Evolutionary conservation across 2,888 invertebrate species (phyloP), one percentile per base, ranked within the genome.

Genomic region (Drosophila nigricruria): DNA sequence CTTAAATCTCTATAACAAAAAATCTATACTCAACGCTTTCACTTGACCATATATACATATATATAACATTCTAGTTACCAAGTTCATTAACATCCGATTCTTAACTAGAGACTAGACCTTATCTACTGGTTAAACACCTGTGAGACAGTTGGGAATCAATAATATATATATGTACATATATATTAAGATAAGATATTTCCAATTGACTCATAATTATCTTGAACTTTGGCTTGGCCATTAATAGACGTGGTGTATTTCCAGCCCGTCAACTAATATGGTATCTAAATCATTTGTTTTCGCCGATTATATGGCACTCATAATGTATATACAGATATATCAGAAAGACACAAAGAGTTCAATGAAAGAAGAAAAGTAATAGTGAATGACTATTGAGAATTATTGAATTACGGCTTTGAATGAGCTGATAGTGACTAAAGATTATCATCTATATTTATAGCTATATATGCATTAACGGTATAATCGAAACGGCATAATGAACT

Each of bases 331-430:
- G 56, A n/a, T 40, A 30, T 20, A 40, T 16, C 38, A n/a, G n/a
- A 58, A 36, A 71, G n/a, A 58, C 40, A 71, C 63, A 69, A 63
- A 65, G 47, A 50, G 60, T 58, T 64, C 42, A 70, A 68, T 72
- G 64, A 71, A 69, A 63, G 23, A 36, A 52, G 52, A 40, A 23
- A 36, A 38, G 27, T 25, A 61, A 66, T 10, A 20, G 20, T 34
- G 20, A 6, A 53, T 30, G 34, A 61, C 60, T 20, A 12, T 42
- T 38, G 34, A 32, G n/a, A 52, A 54, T 43, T 32, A 32, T 38
- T 56, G 23, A 72, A 63, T 52, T 78, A 47, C n/a, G 5, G 64
- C 73, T 69, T 69, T 73, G n/a, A 62, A 50, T 32, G 36, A 40
- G n/a, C 50, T 52, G 32, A 43, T 58, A 58, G 25, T 30, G 40